Evolutionary conservation across 2,797 vertebrate genomes (phyloP), one percentile per base, ranked within the genome.

Genomic region (Lagorchestes hirsutus): DNA sequence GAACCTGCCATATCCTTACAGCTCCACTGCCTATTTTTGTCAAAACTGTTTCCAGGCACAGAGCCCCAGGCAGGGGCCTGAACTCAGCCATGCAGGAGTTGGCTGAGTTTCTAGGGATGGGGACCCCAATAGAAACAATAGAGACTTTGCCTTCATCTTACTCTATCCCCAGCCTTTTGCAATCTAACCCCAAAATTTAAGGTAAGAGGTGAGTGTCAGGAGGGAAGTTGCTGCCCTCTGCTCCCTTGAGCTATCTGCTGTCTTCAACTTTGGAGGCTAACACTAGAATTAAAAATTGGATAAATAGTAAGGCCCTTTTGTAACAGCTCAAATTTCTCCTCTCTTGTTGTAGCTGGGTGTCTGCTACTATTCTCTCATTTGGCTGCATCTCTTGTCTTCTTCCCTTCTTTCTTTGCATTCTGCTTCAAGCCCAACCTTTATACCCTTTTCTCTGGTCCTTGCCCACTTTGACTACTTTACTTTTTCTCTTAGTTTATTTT

Each of bases 41-140:
- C 74, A 87, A 87, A 87, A 87, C 74, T 87, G 40, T 87, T 87
- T 87, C 74, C 74, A 87, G 40, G 74, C 74, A 87, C 22, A 87
- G 40, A 87, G 74, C 40, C 74, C 74, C 40, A 87, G 40, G 74
- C 74, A 87, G 74, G 74, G 74, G 74, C 40, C 40, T 87, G 74
- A 87, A 50, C 74, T 87, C 74, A 87, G 40, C 74, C 74, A 87
- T 46, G 40, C 22, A 27, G 74, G 74, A 87, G 40, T 87, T 87
- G 74, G 74, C 74, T 87, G 74, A 87, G 74, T 14, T 50, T 87
- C 74, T 50, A 87, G 74, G 74, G 40, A 87, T 82, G 40, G 50
- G 31, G 74, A 87, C 74, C 74, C 74, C 40, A 82, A 27, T 46
- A 87, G 40, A 50, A 87, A 87, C 74, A 87, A 87, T 87, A 11